These are phyloP conservation scores for Palythoa grandiflora DNA, from an alignment of 92 coral and sea anemone species.

Conservation along the genomic window DNA sequence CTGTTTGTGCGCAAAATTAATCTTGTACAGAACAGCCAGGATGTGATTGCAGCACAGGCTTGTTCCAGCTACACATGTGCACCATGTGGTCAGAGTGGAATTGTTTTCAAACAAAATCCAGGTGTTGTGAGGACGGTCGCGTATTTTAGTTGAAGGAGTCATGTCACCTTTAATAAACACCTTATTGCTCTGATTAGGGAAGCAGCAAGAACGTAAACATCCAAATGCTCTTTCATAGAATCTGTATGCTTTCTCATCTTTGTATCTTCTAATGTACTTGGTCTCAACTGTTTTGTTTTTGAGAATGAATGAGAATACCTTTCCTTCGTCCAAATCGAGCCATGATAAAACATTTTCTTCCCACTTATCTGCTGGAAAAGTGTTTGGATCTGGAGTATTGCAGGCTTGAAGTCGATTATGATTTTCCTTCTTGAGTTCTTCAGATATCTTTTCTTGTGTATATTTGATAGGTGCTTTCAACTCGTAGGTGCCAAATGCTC, in stretches of 20 bases:
- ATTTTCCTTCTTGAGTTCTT: constrained; percentile 23
- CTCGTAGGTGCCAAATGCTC: too few relatives aligned
- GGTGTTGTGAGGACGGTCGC: too few relatives aligned
- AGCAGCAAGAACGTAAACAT: constrained; percentile 5
- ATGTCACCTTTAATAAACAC: too few relatives aligned
- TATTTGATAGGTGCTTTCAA: too few relatives aligned
- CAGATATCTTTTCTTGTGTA: background rate
- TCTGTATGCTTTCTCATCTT: constrained; percentile 44
- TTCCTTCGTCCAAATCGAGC: constrained; percentile 39
- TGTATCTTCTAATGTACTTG: constrained; percentile 50
- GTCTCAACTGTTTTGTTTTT: constrained; percentile 49
- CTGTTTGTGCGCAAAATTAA: constrained; percentile 43
- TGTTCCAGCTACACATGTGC: constrained; percentile 59
- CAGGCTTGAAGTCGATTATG: constrained; percentile 24
- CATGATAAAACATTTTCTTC: constrained; percentile 26
- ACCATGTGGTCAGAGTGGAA: constrained; percentile 7
- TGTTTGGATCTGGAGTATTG: constrained; percentile 37
- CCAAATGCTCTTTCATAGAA: constrained; percentile 44
- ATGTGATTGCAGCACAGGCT: constrained; percentile 66
- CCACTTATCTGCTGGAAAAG: constrained; percentile 41
- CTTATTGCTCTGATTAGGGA: background rate
- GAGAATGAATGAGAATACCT: constrained; percentile 34
- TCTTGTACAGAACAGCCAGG: constrained; percentile 55
- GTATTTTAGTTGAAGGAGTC: too few relatives aligned
- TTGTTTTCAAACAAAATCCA: too few relatives aligned